Evolutionary conservation across 2,113 vertebrate species (phyloP).

Genomic region (Gymnorhina tibicen): DNA sequence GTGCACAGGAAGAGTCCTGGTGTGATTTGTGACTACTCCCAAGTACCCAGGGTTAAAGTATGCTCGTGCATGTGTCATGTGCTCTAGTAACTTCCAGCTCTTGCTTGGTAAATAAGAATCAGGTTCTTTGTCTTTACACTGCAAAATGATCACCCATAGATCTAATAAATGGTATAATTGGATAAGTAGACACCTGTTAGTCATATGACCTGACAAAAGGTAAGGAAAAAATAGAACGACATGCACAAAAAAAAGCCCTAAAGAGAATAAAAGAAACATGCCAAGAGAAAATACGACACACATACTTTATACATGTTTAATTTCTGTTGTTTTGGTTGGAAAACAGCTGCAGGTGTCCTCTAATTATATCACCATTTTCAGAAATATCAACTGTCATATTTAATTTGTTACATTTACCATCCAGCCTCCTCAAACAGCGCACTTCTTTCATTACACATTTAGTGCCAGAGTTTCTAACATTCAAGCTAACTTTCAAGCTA

Average conservation of each 20-base stretch:
- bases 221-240: neutral
- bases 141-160: slow-evolving; percentile 4
- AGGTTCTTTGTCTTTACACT: neutral
- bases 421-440: slow-evolving; percentile 71
- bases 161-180: neutral
- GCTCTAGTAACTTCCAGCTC: slow-evolving; percentile 17
- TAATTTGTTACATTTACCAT: slow-evolving; percentile 79
- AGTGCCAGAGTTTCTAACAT: slow-evolving; percentile 79
- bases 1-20: neutral
- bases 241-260: neutral
- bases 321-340: slow-evolving; percentile 83
- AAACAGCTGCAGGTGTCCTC: slow-evolving; percentile 83
- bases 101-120: neutral
- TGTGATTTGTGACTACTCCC: neutral
- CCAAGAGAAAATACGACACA: slow-evolving; percentile 66
- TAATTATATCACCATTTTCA: slow-evolving; percentile 83
- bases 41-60: neutral
- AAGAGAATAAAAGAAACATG: slow-evolving; percentile 67
- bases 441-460: slow-evolving; percentile 81
- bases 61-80: neutral
- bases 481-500: slow-evolving; percentile 88
- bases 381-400: slow-evolving; percentile 86
- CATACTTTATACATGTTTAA: slow-evolving; percentile 78
- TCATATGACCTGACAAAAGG: slow-evolving; percentile 35
- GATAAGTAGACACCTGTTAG: slow-evolving; percentile 47